These are phyloP conservation scores for Mycetomoellerius zeteki DNA, from an alignment of 1,140 invertebrate genomes.

Conservation along the genomic window DNA sequence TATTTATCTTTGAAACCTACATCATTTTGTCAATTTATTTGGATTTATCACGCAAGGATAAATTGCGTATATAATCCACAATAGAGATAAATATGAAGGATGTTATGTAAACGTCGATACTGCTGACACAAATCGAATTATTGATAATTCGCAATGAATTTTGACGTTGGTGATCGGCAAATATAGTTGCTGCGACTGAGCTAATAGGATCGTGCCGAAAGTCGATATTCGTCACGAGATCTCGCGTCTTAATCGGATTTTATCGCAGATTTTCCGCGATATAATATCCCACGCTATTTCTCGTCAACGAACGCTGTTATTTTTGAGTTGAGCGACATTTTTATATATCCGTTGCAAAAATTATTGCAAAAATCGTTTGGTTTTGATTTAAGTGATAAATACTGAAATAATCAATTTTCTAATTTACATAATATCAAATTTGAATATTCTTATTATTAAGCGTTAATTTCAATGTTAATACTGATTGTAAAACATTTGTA, in stretches of 20 bases:
- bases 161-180: slow-evolving; percentile 14
- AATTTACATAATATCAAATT: background rate
- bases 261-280: slow-evolving; percentile 30
- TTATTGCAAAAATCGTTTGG: background rate
- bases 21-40: slow-evolving; percentile 19
- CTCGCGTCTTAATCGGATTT: slow-evolving; percentile 59
- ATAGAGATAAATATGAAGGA: slow-evolving; percentile 25
- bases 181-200: slow-evolving; percentile 29
- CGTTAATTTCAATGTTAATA: slow-evolving; percentile 12
- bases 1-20: background rate
- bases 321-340: slow-evolving; percentile 17
- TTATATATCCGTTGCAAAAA: background rate
- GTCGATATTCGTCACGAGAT: slow-evolving; percentile 45
- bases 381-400: slow-evolving; percentile 25
- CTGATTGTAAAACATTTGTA: too few relatives aligned
- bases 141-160: slow-evolving; percentile 53
- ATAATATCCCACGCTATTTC: slow-evolving; percentile 29
- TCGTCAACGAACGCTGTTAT: background rate
- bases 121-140: slow-evolving; percentile 24
- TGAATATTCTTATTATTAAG: background rate
- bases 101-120: slow-evolving; percentile 19
- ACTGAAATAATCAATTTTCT: background rate
- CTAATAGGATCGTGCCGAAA: slow-evolving; percentile 41
- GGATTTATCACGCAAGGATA: slow-evolving; percentile 25
- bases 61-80: slow-evolving; percentile 30